Percentiles rank a stretch among this genome's conserved stretches.
phyloP scores from a whole-genome alignment of 2,888 invertebrate species.

The Pegoplata infirma region DNA sequence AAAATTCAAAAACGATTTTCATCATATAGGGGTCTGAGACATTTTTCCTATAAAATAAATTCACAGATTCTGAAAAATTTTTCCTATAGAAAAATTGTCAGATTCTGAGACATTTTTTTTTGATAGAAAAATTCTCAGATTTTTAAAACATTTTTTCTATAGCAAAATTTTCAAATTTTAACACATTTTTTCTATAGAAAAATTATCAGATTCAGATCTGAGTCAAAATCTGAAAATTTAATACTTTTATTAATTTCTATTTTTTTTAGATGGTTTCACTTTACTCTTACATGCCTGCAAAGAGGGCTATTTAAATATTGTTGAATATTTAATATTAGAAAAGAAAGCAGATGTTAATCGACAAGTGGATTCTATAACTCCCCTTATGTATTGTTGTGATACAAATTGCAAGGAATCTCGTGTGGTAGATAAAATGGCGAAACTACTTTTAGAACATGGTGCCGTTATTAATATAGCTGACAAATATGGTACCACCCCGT shows the following conservation, averaged over 20 bases:
- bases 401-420: conserved; percentile 63
- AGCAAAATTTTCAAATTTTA: not conserved
- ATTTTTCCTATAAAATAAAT: no score
- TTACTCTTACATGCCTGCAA: conserved; percentile 71
- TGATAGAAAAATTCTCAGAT: no score
- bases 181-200: not conserved
- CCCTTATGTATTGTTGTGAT: conserved; percentile 73
- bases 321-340: conserved; percentile 69
- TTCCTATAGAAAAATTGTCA: no score
- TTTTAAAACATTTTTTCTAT: no score
- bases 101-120: no score
- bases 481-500: conserved; percentile 75
- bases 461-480: conserved; percentile 74
- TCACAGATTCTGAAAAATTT: no score
- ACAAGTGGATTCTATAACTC: conserved; percentile 72
- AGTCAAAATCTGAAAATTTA: no score
- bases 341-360: conserved; percentile 71
- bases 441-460: conserved; percentile 69
- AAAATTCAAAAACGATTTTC: no score
- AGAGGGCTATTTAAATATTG: conserved; percentile 70
- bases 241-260: no score
- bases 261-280: conserved; percentile 64
- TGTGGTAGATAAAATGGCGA: conserved; percentile 68
- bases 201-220: no score
- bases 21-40: no score